phyloP scores from a whole-genome alignment of 2,888 invertebrate genomes.

The Drosophila ustulata region DNA sequence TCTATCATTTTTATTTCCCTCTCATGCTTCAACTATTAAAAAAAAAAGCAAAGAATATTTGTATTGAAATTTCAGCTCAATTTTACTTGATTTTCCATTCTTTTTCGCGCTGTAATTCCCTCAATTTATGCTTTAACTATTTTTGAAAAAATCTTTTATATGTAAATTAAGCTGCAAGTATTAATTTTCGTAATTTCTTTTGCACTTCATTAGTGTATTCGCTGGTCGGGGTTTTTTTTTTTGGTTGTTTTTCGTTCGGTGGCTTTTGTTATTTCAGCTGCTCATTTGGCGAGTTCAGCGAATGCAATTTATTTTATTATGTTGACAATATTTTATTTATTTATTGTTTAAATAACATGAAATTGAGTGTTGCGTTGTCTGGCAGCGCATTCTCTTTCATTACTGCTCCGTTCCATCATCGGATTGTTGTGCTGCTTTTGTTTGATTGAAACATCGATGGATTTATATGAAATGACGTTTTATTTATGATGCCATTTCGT shows the following conservation, averaged over 20 bases:
- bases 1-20: too few relatives aligned
- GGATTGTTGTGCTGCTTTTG: conserved; percentile 55
- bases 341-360: conserved; percentile 58
- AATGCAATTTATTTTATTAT: conserved; percentile 61
- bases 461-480: conserved; percentile 75
- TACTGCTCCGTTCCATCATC: conserved; percentile 5
- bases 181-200: neutral
- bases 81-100: too few relatives aligned
- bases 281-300: conserved; percentile 2
- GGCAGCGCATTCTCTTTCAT: neutral
- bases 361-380: conserved; percentile 35
- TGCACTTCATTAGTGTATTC: conserved; percentile 4
- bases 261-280: conserved; percentile 6
- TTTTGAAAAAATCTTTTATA: neutral
- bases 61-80: too few relatives aligned
- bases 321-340: conserved; percentile 62
- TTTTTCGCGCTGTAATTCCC: neutral
- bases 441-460: conserved; percentile 78
- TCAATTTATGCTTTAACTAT: neutral
- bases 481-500: conserved; percentile 80
- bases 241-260: neutral
- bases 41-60: too few relatives aligned
- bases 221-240: neutral
- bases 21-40: too few relatives aligned
- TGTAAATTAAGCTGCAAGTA: neutral